A percentile compares a stretch with the other conserved stretches of the same genome.
These are phyloP conservation scores for Neomonachus schauinslandi DNA, from an alignment of 2,113 vertebrate species.

Conservation along the genomic window DNA sequence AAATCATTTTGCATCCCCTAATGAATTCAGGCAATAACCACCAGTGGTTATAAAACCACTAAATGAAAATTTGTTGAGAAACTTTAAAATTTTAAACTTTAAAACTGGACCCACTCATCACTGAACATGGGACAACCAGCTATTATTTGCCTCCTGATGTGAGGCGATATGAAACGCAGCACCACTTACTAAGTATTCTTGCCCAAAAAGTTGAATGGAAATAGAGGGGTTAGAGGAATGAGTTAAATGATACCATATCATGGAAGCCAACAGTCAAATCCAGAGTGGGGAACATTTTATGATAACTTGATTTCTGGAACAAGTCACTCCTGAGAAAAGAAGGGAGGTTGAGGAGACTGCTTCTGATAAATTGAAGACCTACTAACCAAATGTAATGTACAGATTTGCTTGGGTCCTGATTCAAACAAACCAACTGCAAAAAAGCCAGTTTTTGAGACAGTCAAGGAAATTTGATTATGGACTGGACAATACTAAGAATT, in stretches of 20 bases:
- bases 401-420: background rate
- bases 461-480: background rate
- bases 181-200: background rate
- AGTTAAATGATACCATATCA: background rate
- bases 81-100: background rate
- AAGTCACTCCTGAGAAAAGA: background rate
- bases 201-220: background rate
- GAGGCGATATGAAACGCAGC: background rate
- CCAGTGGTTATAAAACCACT: background rate
- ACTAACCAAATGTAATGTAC: background rate
- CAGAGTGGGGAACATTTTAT: background rate
- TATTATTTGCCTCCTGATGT: background rate
- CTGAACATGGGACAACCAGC: background rate
- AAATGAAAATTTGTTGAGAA: constrained; percentile 29
- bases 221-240: background rate
- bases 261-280: background rate
- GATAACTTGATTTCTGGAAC: background rate
- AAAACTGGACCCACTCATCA: background rate
- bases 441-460: constrained; percentile 22
- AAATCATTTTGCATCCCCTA: background rate
- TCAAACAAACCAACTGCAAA: constrained; percentile 31
- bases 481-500: background rate
- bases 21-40: constrained; percentile 11
- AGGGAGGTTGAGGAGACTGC: background rate
- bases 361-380: background rate